Percentiles rank a stretch among this genome's conserved stretches.
Evolutionary conservation across 2,797 vertebrate genomes (phyloP).

Genomic region (Apodemus agrarius): DNA sequence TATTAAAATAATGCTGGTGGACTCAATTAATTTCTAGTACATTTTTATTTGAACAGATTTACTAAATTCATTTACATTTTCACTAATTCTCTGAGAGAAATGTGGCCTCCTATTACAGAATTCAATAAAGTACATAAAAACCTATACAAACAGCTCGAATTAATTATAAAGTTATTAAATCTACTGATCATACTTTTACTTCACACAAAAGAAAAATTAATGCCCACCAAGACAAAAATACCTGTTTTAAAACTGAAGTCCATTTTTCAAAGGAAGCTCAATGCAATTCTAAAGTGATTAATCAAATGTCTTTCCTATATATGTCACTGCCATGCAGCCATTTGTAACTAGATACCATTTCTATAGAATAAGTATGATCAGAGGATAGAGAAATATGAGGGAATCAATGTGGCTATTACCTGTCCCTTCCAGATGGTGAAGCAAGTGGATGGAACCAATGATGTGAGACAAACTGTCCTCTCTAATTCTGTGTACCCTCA

Average conservation of each 20-base stretch:
- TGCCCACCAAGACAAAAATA: slow-evolving; percentile 1
- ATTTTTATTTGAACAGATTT: not conserved
- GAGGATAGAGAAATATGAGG: not conserved
- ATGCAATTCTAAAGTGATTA: not conserved
- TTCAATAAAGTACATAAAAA: too few species aligned
- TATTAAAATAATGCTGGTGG: not conserved
- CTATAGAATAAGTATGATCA: not conserved
- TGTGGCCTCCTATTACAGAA: not conserved
- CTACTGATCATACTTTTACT: not conserved
- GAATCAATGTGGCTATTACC: not conserved
- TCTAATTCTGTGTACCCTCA: not conserved
- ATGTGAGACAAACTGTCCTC: not conserved
- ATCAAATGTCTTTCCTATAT: not conserved
- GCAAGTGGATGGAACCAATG: not conserved
- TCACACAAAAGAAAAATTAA: slow-evolving; percentile 1
- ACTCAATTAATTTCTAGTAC: not conserved
- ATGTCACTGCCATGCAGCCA: not conserved
- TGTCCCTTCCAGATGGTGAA: too few species aligned
- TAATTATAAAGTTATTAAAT: not conserved
- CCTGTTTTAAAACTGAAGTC: not conserved
- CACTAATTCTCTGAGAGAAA: not conserved
- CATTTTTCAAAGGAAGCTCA: not conserved
- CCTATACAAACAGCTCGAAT: not conserved
- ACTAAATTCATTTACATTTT: not conserved
- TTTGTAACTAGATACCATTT: not conserved